Conservation (phyloP, 2,113 vertebrate species). For the Halichoerus grypus region DNA sequence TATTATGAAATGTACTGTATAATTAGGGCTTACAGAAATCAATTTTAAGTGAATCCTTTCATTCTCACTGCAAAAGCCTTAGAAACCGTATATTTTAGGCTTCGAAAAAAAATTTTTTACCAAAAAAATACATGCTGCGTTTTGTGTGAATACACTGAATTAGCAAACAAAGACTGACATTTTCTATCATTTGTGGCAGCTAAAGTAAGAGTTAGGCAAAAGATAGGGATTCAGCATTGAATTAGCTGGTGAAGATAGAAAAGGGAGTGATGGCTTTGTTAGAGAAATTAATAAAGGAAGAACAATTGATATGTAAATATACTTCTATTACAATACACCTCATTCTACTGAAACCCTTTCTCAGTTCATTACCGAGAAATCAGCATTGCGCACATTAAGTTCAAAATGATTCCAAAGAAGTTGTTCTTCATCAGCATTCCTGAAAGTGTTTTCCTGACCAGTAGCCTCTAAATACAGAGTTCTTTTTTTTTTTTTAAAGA, state of each 20-base stretch:
- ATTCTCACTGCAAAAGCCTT: slow-evolving; percentile 40
- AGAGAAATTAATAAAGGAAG: slow-evolving; percentile 68
- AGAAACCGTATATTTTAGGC: slow-evolving; percentile 8
- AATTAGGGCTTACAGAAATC: slow-evolving; percentile 76
- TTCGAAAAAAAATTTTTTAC: background rate
- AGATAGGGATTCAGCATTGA: slow-evolving; percentile 32
- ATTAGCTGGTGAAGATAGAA: slow-evolving; percentile 45
- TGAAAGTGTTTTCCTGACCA: background rate
- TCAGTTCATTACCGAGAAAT: background rate
- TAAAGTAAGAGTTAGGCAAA: slow-evolving; percentile 49
- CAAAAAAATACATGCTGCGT: background rate
- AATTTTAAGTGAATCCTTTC: slow-evolving; percentile 73
- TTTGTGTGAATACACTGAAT: slow-evolving; percentile 63
- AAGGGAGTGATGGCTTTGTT: slow-evolving; percentile 54
- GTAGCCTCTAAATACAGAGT: background rate
- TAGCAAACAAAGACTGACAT: slow-evolving; percentile 70
- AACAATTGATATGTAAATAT: slow-evolving; percentile 52
- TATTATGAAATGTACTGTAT: slow-evolving; percentile 77
- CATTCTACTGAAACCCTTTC: background rate
- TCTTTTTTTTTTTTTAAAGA: background rate
- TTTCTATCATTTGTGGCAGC: slow-evolving; percentile 24
- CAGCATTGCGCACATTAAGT: background rate
- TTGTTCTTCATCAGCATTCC: background rate
- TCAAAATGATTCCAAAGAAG: slow-evolving; percentile 37
- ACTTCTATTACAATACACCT: slow-evolving; percentile 8